Conservation (phyloP, 2,888 invertebrate species). For the Zygogramma bicolorata region DNA sequence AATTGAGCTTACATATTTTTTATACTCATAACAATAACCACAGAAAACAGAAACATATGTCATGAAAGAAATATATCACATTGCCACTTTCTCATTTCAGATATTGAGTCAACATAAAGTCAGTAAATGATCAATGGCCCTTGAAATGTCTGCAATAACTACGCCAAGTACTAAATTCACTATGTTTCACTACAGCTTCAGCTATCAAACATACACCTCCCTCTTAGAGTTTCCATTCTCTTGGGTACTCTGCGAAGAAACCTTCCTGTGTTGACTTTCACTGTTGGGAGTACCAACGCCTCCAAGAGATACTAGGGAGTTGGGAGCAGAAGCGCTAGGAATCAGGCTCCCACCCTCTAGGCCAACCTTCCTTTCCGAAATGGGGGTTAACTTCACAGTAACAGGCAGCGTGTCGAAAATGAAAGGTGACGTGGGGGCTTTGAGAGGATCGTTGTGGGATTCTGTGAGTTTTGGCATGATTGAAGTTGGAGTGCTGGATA, state of each 20-base stretch:
- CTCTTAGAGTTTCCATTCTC: slow-evolving; percentile 65
- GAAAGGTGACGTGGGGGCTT: not conserved
- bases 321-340: slow-evolving; percentile 53
- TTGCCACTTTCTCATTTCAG: not conserved
- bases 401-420: slow-evolving; percentile 21
- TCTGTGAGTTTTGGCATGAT: slow-evolving; percentile 51
- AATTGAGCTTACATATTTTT: too few relatives aligned
- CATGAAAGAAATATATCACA: too few relatives aligned
- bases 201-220: slow-evolving; percentile 71
- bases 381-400: slow-evolving; percentile 16
- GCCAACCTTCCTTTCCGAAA: slow-evolving; percentile 7
- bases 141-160: not conserved
- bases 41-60: too few relatives aligned
- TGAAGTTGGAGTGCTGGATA: slow-evolving; percentile 61
- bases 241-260: slow-evolving; percentile 65
- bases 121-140: too few relatives aligned
- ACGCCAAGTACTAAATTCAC: not conserved
- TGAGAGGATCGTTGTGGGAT: slow-evolving; percentile 52
- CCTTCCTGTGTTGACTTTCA: slow-evolving; percentile 63
- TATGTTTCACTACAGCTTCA: not conserved
- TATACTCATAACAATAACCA: too few relatives aligned
- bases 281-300: slow-evolving; percentile 48
- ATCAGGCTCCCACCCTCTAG: slow-evolving; percentile 24
- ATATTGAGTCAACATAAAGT: not conserved
- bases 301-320: slow-evolving; percentile 51